Conservation (phyloP, 2,113 vertebrate species). For the Heterochromis multidens region DNA sequence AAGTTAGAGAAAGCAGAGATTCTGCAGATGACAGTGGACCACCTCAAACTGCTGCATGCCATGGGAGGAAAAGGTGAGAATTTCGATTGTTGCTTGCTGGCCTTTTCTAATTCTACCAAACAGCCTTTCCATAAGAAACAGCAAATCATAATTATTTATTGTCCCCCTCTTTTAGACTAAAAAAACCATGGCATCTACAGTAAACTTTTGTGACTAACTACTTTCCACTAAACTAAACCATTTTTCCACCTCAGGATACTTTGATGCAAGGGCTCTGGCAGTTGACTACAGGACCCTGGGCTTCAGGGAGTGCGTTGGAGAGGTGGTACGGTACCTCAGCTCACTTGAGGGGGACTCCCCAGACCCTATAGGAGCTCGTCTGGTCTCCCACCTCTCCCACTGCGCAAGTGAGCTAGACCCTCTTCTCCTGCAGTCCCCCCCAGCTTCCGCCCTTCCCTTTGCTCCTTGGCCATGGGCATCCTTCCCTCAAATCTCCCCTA, state of each 20-base stretch:
- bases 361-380: constrained; percentile 86
- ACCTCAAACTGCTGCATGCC: constrained; percentile 91
- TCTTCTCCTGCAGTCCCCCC: constrained; percentile 65
- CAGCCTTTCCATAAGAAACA: neutral
- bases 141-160: neutral
- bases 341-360: constrained; percentile 83
- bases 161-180: neutral
- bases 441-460: constrained; percentile 75
- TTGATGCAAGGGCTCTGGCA: constrained; percentile 86
- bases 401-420: constrained; percentile 90
- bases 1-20: constrained; percentile 96
- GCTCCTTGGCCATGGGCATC: constrained; percentile 87
- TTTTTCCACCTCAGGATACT: constrained; percentile 80
- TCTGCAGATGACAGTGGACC: constrained; percentile 95
- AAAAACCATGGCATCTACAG: neutral
- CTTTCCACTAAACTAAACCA: neutral
- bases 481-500: constrained; percentile 76
- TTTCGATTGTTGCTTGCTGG: neutral
- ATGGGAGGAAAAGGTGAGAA: constrained; percentile 86
- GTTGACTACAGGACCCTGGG: constrained; percentile 94
- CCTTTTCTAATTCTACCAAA: neutral
- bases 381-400: constrained; percentile 92
- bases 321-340: constrained; percentile 90
- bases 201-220: neutral
- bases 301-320: constrained; percentile 91